These are phyloP conservation scores for Cyprinodon variegatus DNA, from an alignment of 2,113 vertebrate genomes.

Conservation along the genomic window DNA sequence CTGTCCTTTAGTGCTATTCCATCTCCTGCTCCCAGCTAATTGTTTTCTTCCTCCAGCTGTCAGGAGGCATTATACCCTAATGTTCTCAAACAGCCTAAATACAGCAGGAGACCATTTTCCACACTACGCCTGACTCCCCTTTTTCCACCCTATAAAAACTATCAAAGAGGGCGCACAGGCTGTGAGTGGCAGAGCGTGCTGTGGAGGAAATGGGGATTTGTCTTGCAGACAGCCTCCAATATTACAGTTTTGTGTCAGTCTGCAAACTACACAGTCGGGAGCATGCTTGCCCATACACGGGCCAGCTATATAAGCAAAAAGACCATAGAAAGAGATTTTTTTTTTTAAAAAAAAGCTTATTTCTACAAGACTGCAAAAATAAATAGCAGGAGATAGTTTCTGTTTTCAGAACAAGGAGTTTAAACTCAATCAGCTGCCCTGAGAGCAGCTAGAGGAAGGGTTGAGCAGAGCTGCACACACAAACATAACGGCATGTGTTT, in stretches of 20 bases:
- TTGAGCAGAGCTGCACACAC: constrained; percentile 13
- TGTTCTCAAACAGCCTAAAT: constrained; percentile 64
- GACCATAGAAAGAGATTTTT: background rate
- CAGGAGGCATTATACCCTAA: constrained; percentile 60
- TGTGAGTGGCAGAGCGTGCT: constrained; percentile 69
- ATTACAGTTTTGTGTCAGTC: constrained; percentile 55
- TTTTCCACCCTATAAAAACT: constrained; percentile 52
- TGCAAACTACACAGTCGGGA: constrained; percentile 30
- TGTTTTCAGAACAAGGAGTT: constrained; percentile 40
- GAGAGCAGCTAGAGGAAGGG: constrained; percentile 7
- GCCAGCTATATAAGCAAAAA: constrained; percentile 22
- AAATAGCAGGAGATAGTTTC: constrained; percentile 20
- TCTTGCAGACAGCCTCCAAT: constrained; percentile 56
- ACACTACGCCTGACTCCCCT: constrained; percentile 16
- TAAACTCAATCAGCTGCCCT: constrained; percentile 43
- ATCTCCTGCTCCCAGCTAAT: constrained; percentile 61
- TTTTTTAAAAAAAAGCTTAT: constrained; percentile 29
- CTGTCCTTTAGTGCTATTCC: constrained; percentile 24
- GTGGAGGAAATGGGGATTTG: constrained; percentile 74
- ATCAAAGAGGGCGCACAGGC: constrained; percentile 49
- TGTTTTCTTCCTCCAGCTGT: constrained; percentile 73
- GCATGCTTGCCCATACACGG: constrained; percentile 13
- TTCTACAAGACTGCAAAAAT: constrained; percentile 32
- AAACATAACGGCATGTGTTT: constrained; percentile 24
- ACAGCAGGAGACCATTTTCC: constrained; percentile 61